Conservation (phyloP, 2,113 vertebrate genomes). For the Crypturellus undulatus region DNA sequence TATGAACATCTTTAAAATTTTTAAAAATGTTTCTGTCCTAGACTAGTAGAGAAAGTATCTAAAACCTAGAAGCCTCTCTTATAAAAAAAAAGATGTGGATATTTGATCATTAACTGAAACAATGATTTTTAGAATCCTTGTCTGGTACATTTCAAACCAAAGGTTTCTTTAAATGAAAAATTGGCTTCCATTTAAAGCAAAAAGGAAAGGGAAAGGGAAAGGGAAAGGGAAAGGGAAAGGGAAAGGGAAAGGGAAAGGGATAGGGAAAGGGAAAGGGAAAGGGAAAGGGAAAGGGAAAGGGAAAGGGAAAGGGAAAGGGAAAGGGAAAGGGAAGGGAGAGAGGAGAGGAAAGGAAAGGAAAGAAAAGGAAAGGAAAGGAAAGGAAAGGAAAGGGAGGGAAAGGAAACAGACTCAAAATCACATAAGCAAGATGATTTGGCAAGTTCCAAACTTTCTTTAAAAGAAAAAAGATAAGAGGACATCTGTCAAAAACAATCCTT, state of each 20-base stretch:
- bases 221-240: too few relatives aligned
- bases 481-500: not conserved
- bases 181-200: not conserved
- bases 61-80: not conserved
- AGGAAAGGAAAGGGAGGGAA: too few relatives aligned
- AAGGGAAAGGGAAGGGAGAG: too few relatives aligned
- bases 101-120: not conserved
- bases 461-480: not conserved
- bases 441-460: not conserved
- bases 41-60: not conserved
- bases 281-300: too few relatives aligned
- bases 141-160: not conserved
- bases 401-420: not conserved
- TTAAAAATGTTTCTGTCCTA: not conserved
- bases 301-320: too few relatives aligned
- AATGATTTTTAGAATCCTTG: not conserved
- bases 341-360: too few relatives aligned
- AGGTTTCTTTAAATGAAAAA: not conserved
- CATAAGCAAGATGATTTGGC: not conserved
- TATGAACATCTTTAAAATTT: not conserved
- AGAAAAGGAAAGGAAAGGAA: too few relatives aligned
- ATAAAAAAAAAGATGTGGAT: not conserved
- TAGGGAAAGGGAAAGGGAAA: too few relatives aligned
- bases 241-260: too few relatives aligned
- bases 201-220: not conserved